Evolutionary conservation across 2,888 invertebrate genomes (phyloP).

Genomic region (Limnephilus lunatus): DNA sequence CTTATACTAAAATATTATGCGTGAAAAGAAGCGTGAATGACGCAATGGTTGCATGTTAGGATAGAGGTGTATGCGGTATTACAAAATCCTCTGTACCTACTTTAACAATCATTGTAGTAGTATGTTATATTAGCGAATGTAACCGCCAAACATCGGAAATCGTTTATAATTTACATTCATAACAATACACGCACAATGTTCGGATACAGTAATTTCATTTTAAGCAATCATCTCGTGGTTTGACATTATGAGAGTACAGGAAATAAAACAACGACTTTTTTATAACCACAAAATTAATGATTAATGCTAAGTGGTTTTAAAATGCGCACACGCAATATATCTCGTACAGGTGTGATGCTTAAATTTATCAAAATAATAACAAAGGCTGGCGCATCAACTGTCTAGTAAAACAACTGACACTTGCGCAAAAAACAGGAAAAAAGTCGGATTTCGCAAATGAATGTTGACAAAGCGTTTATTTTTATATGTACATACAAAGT

Average conservation of each 20-base stretch:
- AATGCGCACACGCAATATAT: neutral
- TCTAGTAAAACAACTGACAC: no score
- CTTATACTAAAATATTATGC: no score
- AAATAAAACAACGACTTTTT: neutral
- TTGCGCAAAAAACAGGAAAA: neutral
- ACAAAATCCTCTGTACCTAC: neutral
- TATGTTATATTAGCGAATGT: neutral
- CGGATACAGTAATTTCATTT: neutral
- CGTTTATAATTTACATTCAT: neutral
- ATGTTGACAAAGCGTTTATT: neutral
- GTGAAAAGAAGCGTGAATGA: no score
- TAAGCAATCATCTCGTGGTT: neutral
- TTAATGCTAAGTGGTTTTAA: neutral
- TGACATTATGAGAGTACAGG: neutral
- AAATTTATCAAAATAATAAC: no score
- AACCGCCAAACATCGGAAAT: neutral
- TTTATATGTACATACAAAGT: neutral
- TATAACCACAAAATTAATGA: neutral
- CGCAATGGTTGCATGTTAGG: neutral
- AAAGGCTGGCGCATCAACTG: no score
- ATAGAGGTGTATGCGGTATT: neutral
- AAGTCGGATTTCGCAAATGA: neutral
- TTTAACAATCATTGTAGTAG: neutral
- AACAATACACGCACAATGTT: neutral
- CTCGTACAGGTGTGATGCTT: neutral